Evolutionary conservation across 1,140 invertebrate species (phyloP), one percentile per base, ranked within the genome.

Genomic region (Hormaphis cornu): DNA sequence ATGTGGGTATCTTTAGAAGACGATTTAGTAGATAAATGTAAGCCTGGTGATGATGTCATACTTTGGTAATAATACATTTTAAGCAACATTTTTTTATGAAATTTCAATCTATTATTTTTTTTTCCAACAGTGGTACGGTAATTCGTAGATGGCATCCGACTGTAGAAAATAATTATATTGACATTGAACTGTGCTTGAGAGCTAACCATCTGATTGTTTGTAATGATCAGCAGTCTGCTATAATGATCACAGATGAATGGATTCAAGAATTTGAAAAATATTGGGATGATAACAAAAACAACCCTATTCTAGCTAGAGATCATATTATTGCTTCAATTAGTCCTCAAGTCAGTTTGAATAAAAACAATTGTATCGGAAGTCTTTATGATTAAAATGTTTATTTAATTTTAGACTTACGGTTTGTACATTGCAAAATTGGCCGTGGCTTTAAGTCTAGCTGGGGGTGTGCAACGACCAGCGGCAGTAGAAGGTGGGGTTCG

Each of bases 401-500:
- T 54, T 28, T 12, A 40, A 46, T 30, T 63, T 26, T 78, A 93
- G 86, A 84, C 95, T 8, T 94, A 89, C 79, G 93, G 93, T 16
- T 80, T 95, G 74, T 91, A 93, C 78, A 79, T 88, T 52, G 86
- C 94, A 6, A 96, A 96, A 82, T 79, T 95, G 69, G 89, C 91
- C 14, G 79, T 94, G 37, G 85, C 87, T 44, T 78, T 90, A 48
- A 82, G 87, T 54, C 75, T 91, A 72, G 83, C 85, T 70, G 88
- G 89, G 18, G 89, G 89, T 24, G 84, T 89, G 7, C 58, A 53
- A 33, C 70, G 82, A 74, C 81, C 82, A 74, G 58, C 40, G 24
- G 74, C 79, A 1, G 82, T 82, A 74, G 77, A 80, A 42, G 79
- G 79, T 71, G 85, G 85, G 72, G 77, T 78, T 18, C 74, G 78